Evolutionary conservation across 2,797 vertebrate genomes (phyloP).

Genomic region (Mus caroli): DNA sequence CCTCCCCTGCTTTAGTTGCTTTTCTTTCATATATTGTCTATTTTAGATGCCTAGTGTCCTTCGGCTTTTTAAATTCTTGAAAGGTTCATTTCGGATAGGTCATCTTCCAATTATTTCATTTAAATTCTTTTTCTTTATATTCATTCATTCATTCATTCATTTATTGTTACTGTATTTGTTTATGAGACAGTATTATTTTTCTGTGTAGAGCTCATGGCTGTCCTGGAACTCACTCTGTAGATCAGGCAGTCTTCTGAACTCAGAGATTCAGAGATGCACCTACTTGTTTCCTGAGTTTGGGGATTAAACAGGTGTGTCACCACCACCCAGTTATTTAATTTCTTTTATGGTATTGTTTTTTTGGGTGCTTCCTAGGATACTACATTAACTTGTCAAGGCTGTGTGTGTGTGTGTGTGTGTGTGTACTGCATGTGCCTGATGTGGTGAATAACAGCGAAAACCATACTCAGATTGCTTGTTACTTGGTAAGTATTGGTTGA

Average conservation of each 20-base stretch:
- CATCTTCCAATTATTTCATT: not conserved
- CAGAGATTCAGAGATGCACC: not conserved
- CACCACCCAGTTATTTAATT: not conserved
- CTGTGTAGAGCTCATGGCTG: not conserved
- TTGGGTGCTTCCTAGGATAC: not conserved
- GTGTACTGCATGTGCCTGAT: not conserved
- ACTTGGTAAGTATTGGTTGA: not conserved
- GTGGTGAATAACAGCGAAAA: not conserved
- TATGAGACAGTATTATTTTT: too few species aligned
- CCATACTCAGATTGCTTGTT: not conserved
- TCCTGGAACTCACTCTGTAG: not conserved
- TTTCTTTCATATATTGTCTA: not conserved
- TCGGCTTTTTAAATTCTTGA: constrained; percentile 53
- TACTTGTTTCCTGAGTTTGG: not conserved
- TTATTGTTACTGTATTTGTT: too few species aligned
- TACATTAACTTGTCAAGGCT: not conserved
- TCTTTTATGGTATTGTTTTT: constrained; percentile 15
- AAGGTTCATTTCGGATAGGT: constrained; percentile 55
- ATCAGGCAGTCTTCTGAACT: not conserved
- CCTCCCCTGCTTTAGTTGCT: not conserved
- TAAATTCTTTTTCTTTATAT: too few species aligned
- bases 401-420: not conserved
- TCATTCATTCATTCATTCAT: too few species aligned
- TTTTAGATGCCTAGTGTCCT: not conserved
- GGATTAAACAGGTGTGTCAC: not conserved